phyloP scores from a whole-genome alignment of 2,113 vertebrate genomes.

The Argyrosomus japonicus region DNA sequence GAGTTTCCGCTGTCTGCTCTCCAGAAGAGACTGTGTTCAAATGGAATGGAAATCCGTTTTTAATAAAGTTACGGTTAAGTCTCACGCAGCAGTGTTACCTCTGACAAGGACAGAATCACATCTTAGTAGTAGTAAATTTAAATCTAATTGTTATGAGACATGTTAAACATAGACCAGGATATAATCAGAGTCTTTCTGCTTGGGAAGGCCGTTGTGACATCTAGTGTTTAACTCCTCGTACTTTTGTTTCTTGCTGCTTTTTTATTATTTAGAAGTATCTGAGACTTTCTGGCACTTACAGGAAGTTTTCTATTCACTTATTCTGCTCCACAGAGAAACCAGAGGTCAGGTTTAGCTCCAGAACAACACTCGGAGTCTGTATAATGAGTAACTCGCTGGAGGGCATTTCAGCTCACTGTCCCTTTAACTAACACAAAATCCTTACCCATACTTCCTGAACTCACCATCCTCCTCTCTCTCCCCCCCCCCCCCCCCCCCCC shows the following conservation, averaged over 20 bases:
- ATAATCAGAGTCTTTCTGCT: slow-evolving; percentile 1
- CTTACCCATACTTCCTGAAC: background rate
- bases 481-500: slow-evolving; percentile 26
- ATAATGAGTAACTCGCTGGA: background rate
- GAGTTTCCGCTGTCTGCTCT: slow-evolving; percentile 14
- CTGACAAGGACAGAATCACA: background rate
- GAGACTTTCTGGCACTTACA: background rate
- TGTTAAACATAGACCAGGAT: background rate
- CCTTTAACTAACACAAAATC: background rate
- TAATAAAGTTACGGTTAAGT: slow-evolving; percentile 54
- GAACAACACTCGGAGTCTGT: background rate
- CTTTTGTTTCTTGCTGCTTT: background rate
- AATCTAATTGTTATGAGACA: background rate
- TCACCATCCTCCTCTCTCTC: background rate
- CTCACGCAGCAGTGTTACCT: background rate
- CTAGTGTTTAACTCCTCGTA: background rate
- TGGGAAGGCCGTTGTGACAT: background rate
- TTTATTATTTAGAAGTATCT: background rate
- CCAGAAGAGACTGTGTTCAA: slow-evolving; percentile 5
- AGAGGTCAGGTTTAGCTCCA: slow-evolving; percentile 14
- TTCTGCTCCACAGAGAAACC: background rate
- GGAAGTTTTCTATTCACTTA: background rate
- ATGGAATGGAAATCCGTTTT: slow-evolving; percentile 63
- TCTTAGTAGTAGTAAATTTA: slow-evolving; percentile 12
- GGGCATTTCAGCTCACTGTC: background rate